phyloP scores from a whole-genome alignment of 2,888 invertebrate genomes.

The Ennomos fuscantarius region DNA sequence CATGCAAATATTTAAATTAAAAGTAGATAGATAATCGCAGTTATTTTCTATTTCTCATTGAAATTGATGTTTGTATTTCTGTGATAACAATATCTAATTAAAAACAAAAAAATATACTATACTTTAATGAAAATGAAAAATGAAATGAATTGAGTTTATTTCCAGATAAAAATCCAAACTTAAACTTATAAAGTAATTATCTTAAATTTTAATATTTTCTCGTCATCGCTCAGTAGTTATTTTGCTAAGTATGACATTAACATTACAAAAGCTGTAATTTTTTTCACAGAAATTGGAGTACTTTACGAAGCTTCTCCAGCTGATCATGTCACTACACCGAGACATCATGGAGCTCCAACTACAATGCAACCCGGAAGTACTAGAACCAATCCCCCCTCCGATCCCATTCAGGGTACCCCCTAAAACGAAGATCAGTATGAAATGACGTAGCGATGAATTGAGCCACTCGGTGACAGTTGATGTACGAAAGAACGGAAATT shows the following conservation, averaged over 20 bases:
- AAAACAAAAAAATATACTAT: too few species aligned
- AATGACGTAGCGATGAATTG: constrained; percentile 58
- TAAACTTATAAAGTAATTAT: too few species aligned
- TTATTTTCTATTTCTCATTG: too few species aligned
- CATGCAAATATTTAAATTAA: constrained; percentile 49
- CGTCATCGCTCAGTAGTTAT: constrained; percentile 19
- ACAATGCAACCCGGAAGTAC: constrained; percentile 53
- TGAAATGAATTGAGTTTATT: too few species aligned
- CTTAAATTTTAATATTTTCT: too few species aligned
- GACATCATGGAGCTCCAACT: constrained; percentile 77
- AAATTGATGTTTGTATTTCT: too few species aligned
- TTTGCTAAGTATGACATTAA: not conserved
- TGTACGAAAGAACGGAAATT: constrained; percentile 1
- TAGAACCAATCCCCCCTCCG: constrained; percentile 35
- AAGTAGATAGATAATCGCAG: too few species aligned
- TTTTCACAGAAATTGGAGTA: constrained; percentile 75
- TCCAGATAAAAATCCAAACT: too few species aligned
- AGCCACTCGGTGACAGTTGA: constrained; percentile 17
- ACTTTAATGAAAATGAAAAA: too few species aligned
- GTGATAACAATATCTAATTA: too few species aligned
- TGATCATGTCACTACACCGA: constrained; percentile 76
- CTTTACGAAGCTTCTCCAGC: constrained; percentile 74
- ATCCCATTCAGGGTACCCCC: constrained; percentile 58
- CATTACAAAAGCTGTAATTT: not conserved
- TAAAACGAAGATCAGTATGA: constrained; percentile 72